Evolutionary conservation across 1,140 invertebrate genomes (phyloP).

Genomic region (Drosophila burlai): DNA sequence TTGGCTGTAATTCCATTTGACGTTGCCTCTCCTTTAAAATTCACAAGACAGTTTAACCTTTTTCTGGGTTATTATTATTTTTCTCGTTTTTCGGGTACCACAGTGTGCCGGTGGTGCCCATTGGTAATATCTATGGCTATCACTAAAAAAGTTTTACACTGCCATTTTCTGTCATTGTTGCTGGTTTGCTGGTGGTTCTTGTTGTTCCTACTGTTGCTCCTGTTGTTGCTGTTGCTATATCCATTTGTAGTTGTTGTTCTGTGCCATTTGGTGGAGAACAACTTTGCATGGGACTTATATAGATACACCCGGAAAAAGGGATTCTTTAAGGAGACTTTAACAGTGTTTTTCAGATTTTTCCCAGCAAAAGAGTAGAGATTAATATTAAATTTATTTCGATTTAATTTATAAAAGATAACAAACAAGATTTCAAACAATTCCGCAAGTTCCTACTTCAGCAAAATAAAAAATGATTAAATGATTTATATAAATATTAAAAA

Average conservation of each 20-base stretch:
- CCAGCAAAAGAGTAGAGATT: neutral
- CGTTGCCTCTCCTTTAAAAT: neutral
- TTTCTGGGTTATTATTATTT: slow-evolving; percentile 1
- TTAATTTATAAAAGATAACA: no score
- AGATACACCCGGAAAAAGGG: slow-evolving; percentile 1
- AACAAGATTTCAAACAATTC: no score
- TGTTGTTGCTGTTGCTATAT: slow-evolving; percentile 14
- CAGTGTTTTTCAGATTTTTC: neutral
- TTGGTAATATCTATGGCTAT: slow-evolving; percentile 59
- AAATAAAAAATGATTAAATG: no score
- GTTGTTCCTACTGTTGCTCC: slow-evolving; percentile 25
- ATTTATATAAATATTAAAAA: no score
- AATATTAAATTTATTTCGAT: neutral
- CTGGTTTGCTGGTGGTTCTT: slow-evolving; percentile 18
- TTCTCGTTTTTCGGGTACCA: slow-evolving; percentile 5
- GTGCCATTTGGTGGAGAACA: slow-evolving; percentile 40
- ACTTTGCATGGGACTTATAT: slow-evolving; percentile 12
- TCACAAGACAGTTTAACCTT: slow-evolving; percentile 7
- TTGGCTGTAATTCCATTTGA: neutral
- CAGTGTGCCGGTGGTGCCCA: slow-evolving; percentile 22
- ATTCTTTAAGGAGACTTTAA: neutral
- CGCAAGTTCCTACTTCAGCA: no score
- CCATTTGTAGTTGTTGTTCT: slow-evolving; percentile 18
- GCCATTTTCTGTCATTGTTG: slow-evolving; percentile 78
- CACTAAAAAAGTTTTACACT: slow-evolving; percentile 69